A percentile compares a stretch with the other conserved stretches of the same genome.
Conservation (phyloP, 2,888 invertebrate species). For the Atethmia centrago region DNA sequence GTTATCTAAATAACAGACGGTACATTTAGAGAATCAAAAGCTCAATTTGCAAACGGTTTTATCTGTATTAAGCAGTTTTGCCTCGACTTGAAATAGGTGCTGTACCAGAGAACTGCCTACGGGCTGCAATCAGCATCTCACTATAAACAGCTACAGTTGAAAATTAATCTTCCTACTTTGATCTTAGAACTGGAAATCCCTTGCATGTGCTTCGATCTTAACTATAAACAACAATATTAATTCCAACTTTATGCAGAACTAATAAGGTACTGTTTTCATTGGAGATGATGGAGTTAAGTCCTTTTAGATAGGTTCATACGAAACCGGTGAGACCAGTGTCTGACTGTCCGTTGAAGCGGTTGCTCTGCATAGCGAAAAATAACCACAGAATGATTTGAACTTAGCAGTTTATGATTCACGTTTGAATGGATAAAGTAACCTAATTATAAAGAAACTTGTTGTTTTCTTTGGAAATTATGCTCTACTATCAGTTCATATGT, state of each 20-base stretch:
- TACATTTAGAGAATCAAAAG: slow-evolving; percentile 67
- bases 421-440: slow-evolving; percentile 33
- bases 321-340: slow-evolving; percentile 86
- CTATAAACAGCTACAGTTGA: slow-evolving; percentile 41
- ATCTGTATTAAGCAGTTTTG: slow-evolving; percentile 68
- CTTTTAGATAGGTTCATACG: slow-evolving; percentile 58
- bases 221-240: slow-evolving; percentile 26
- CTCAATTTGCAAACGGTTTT: slow-evolving; percentile 67
- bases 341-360: slow-evolving; percentile 75
- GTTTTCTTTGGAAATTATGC: not conserved
- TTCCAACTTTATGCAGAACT: slow-evolving; percentile 14
- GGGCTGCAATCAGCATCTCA: slow-evolving; percentile 74
- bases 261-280: slow-evolving; percentile 62
- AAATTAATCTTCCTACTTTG: slow-evolving; percentile 64
- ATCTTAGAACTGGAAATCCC: slow-evolving; percentile 65
- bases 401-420: slow-evolving; percentile 60
- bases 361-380: slow-evolving; percentile 84
- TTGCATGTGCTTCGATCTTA: slow-evolving; percentile 4
- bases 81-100: slow-evolving; percentile 72
- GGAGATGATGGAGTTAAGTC: slow-evolving; percentile 40
- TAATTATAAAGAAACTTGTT: slow-evolving; percentile 4
- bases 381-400: slow-evolving; percentile 75
- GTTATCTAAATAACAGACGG: slow-evolving; percentile 2
- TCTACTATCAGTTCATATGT: not conserved
- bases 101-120: slow-evolving; percentile 73